Evolutionary conservation across 2,888 invertebrate species (phyloP), one percentile per base, ranked within the genome.

Genomic region (Orthosia gracilis): DNA sequence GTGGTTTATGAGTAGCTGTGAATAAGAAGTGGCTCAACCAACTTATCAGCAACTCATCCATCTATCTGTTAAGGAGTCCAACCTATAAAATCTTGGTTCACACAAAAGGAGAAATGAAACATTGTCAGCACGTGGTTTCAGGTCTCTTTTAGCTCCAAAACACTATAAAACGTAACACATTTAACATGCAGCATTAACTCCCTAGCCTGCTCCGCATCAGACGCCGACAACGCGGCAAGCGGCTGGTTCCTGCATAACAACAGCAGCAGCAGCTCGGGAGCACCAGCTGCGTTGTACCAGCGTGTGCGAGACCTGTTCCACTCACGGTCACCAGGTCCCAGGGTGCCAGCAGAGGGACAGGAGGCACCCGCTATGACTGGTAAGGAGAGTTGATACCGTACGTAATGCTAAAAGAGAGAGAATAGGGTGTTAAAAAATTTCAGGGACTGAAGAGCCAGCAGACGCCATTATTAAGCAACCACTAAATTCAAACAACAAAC

Each of bases 231-330:
- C 79, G 97, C 97, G 88, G 87, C 92, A 0, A 92, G 93, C n/a
- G 96, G 96, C 11, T 99, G 99, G 96, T 99, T 98, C 92, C 97
- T 99, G 68, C 99, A 99, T 94, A 87, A 87, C 73, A 89, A 83
- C 73, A 88, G 80, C 68, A 88, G 79, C 68, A 88, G 80, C 72
- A 88, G 70, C 80, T 73, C 92, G 0, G 93, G 93, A 0, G 95
- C 96, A 0, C 98, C 98, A 75, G 98, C 98, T 85, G 98, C 98
- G 85, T 96, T 98, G 79, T 98, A 98, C 94, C 98, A 98, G 92
- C 97, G 98, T 68, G 98, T 99, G 65, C 97, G 98, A 68, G 98
- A 98, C 91, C 96, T 99, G 79, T 99, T 99, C 94, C 98, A 98
- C 90, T 96, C 97, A 5, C 92, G 95, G 69, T 94, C 95, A 2